These are phyloP conservation scores for Danio choprae DNA, from an alignment of 2,797 vertebrate genomes.

Conservation along the genomic window DNA sequence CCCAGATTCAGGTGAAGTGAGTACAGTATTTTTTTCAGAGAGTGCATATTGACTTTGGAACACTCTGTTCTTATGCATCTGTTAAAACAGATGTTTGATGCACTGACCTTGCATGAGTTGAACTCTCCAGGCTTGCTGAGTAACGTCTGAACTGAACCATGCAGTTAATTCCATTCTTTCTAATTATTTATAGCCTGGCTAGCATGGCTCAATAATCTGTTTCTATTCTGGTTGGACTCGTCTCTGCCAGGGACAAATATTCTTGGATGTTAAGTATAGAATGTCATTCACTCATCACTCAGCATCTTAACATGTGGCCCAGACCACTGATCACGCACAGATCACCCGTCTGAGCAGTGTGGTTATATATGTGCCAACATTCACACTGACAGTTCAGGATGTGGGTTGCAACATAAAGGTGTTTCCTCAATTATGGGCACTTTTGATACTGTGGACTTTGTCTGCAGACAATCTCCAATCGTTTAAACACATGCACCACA, in stretches of 20 bases:
- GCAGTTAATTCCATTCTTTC: constrained; percentile 41
- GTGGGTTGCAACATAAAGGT: neutral
- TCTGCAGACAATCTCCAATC: neutral
- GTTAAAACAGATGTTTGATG: neutral
- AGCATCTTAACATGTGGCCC: constrained; percentile 22
- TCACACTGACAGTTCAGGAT: neutral
- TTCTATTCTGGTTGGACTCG: constrained; percentile 51
- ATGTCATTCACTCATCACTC: constrained; percentile 42
- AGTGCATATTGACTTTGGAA: neutral
- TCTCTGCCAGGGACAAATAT: constrained; percentile 30
- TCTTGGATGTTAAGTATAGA: constrained; percentile 65
- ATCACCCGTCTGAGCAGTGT: neutral
- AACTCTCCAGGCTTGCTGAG: constrained; percentile 39
- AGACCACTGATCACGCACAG: constrained; percentile 11
- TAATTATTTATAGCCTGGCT: constrained; percentile 47
- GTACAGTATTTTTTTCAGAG: neutral
- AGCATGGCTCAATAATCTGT: constrained; percentile 55
- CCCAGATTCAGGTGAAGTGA: constrained; percentile 19
- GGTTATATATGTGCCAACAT: neutral
- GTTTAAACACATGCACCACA: neutral
- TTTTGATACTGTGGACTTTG: neutral
- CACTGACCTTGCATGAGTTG: neutral
- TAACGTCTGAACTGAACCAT: constrained; percentile 24
- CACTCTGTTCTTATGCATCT: neutral
- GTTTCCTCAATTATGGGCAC: neutral